These are phyloP conservation scores for Pycnonotus jocosus DNA, from an alignment of 2,113 vertebrate genomes.

Conservation along the genomic window DNA sequence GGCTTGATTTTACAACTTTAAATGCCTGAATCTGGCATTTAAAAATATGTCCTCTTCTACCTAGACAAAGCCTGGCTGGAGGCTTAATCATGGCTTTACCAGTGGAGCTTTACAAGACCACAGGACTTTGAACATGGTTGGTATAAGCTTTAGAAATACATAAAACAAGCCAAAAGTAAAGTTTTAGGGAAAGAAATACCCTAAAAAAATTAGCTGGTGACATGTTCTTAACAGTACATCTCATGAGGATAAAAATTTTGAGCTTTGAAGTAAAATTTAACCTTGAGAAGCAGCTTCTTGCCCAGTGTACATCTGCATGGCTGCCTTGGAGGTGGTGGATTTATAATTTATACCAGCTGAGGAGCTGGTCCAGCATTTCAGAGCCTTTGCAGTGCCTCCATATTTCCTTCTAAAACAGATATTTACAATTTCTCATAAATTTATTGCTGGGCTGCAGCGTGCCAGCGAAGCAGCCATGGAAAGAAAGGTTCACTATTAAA, in stretches of 20 bases:
- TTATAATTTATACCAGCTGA: constrained; percentile 1
- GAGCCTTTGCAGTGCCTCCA: not conserved
- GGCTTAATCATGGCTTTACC: not conserved
- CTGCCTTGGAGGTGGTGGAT: not conserved
- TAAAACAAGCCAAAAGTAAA: not conserved
- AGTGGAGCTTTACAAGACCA: not conserved
- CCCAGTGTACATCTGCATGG: not conserved
- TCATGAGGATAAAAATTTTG: not conserved
- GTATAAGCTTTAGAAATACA: not conserved
- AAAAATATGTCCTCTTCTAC: not conserved
- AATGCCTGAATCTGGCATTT: not conserved
- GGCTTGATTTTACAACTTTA: constrained; percentile 3
- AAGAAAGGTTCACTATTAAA: not conserved
- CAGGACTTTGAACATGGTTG: not conserved
- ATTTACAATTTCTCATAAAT: constrained; percentile 5
- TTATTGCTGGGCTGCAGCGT: not conserved
- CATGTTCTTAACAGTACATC: not conserved
- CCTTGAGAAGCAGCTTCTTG: not conserved
- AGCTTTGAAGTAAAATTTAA: not conserved
- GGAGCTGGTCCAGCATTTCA: not conserved
- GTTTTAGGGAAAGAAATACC: fast-evolving
- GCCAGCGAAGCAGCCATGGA: not conserved
- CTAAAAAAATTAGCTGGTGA: not conserved
- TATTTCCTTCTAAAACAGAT: constrained; percentile 25
- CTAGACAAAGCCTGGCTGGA: not conserved